phyloP scores from a whole-genome alignment of 2,797 vertebrate genomes.

The Rhabdophis nuchalis region DNA sequence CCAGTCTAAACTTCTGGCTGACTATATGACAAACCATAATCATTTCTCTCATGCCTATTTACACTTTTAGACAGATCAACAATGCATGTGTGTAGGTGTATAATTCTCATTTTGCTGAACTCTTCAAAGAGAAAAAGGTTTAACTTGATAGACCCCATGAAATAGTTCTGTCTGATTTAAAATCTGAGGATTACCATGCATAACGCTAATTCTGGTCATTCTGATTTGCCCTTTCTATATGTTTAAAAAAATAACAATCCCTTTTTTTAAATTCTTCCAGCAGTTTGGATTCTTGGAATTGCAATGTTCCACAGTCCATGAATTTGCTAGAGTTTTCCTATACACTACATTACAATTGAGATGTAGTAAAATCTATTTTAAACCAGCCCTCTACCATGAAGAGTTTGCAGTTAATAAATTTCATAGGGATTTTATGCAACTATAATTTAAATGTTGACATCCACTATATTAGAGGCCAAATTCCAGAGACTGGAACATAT shows the following conservation, averaged over 20 bases:
- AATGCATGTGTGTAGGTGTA: not conserved
- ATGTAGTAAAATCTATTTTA: not conserved
- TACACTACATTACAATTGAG: not conserved
- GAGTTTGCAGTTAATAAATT: not conserved
- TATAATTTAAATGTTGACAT: not conserved
- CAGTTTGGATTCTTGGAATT: conserved; percentile 18
- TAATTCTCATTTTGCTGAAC: conserved; percentile 26
- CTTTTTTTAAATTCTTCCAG: conserved; percentile 1
- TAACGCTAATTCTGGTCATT: conserved; percentile 15
- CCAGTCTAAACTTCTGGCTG: not conserved
- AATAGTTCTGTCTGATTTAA: not conserved
- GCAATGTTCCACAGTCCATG: not conserved
- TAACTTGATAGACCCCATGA: not conserved
- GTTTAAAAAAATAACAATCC: conserved; percentile 27
- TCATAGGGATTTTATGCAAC: not conserved
- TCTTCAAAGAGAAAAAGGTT: not conserved
- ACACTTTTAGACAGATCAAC: conserved; percentile 20
- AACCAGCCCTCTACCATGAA: not conserved
- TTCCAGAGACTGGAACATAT: not conserved
- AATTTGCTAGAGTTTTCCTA: not conserved
- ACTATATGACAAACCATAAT: not conserved
- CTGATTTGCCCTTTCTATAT: not conserved
- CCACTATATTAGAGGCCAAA: not conserved
- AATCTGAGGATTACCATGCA: conserved; percentile 15
- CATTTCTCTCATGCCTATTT: not conserved